A percentile compares a stretch with the other conserved stretches of the same genome.
Conservation (phyloP, 2,113 vertebrate genomes). For the Tursiops truncatus region DNA sequence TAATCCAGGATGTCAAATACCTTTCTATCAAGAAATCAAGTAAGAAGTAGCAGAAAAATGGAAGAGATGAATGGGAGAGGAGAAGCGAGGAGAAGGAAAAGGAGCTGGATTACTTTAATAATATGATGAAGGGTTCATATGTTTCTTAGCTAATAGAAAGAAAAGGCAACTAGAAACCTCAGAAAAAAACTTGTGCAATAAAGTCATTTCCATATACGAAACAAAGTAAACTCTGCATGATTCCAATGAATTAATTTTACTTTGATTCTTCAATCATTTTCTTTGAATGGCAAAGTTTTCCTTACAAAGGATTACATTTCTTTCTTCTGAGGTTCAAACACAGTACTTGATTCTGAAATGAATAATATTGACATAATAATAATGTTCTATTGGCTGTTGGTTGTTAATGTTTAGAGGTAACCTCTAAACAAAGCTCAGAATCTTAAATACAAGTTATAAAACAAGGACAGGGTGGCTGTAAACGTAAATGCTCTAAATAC, state of each 20-base stretch:
- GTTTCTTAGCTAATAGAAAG: not conserved
- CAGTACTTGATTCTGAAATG: not conserved
- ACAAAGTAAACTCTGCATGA: not conserved
- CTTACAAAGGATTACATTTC: not conserved
- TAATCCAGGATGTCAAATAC: not conserved
- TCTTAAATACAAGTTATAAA: not conserved
- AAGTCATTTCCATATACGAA: not conserved
- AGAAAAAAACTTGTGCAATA: not conserved
- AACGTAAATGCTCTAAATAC: not conserved
- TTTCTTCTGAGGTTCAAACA: not conserved
- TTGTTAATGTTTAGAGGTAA: conserved; percentile 24
- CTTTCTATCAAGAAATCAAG: not conserved
- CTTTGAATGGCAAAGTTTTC: not conserved
- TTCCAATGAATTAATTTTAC: not conserved
- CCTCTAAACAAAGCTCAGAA: not conserved
- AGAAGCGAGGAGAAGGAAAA: not conserved
- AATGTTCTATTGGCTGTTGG: not conserved
- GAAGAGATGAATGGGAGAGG: not conserved
- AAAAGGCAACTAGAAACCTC: not conserved
- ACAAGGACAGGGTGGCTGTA: not conserved
- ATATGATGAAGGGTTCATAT: not conserved
- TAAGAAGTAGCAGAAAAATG: not conserved
- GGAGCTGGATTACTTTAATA: not conserved
- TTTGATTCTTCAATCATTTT: not conserved
- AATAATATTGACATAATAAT: not conserved